Percentiles rank a stretch among this genome's conserved stretches.
Evolutionary conservation across 2,888 invertebrate genomes (phyloP).

Genomic region (Hedychridium roseum): DNA sequence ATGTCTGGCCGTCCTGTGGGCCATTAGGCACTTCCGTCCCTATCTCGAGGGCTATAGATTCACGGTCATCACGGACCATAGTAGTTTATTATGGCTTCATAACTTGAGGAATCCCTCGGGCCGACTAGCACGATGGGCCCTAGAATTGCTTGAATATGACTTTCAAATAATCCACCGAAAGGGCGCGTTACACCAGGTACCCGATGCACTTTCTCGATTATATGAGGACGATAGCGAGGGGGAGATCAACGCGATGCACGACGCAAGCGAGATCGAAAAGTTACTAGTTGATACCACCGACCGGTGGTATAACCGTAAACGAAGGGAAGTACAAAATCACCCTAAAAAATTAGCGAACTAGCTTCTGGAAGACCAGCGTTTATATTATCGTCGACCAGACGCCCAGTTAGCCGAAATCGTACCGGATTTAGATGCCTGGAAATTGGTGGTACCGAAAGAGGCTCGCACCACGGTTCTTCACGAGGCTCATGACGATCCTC

Average conservation of each 20-base stretch:
- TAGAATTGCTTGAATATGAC: neutral
- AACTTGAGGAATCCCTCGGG: too few species aligned
- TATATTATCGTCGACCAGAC: too few species aligned
- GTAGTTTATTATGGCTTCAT: slow-evolving; percentile 24
- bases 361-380: neutral
- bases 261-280: neutral
- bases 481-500: neutral
- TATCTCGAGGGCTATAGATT: slow-evolving; percentile 33
- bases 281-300: too few species aligned
- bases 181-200: too few species aligned
- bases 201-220: neutral
- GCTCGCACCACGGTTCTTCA: neutral
- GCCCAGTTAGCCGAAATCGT: too few species aligned
- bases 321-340: neutral
- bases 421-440: too few species aligned
- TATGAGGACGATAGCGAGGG: neutral
- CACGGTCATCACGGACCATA: slow-evolving; percentile 31
- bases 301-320: neutral
- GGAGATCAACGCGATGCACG: neutral
- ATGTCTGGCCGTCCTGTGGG: too few species aligned
- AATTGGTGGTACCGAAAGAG: neutral
- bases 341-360: neutral
- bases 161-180: too few species aligned
- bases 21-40: slow-evolving; percentile 22
- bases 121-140: slow-evolving; percentile 6